phyloP scores from a whole-genome alignment of 2,113 vertebrate species.

The Pelecanus crispus region DNA sequence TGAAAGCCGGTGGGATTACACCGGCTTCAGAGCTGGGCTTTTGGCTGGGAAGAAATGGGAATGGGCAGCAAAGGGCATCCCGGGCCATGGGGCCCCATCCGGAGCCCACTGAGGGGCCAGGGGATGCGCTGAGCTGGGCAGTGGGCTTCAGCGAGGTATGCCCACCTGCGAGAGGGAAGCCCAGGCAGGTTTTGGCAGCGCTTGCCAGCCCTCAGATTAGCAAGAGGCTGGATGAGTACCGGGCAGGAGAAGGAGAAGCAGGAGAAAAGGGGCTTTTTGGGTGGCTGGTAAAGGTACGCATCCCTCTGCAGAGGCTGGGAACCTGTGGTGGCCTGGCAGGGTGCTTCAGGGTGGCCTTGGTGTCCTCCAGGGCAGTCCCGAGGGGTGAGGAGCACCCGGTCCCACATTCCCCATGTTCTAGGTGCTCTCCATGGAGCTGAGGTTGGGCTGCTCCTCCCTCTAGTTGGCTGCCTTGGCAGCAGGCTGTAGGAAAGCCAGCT shows the following conservation, averaged over 20 bases:
- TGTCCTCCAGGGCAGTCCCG: rapidly evolving
- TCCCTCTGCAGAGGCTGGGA: background rate
- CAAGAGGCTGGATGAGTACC: background rate
- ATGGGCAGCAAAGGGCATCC: background rate
- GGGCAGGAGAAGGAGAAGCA: background rate
- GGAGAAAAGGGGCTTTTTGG: background rate
- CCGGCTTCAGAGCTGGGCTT: background rate
- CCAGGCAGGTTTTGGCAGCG: background rate
- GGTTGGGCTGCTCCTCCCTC: background rate
- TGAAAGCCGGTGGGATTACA: background rate
- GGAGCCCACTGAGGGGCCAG: background rate
- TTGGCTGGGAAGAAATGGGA: background rate
- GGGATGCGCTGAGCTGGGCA: background rate
- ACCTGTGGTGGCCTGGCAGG: rapidly evolving
- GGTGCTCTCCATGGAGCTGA: background rate
- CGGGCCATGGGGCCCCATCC: rapidly evolving
- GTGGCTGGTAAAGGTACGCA: background rate
- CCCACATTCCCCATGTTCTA: background rate
- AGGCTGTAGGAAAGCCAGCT: background rate
- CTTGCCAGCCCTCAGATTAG: background rate
- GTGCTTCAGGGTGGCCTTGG: background rate
- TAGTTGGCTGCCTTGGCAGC: background rate
- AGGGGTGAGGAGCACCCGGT: background rate
- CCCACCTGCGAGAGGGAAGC: background rate
- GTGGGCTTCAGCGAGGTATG: background rate